Base-by-base conservation (phyloP, 2,797 vertebrate genomes). In the Gadopsis bispinosus region DNA sequence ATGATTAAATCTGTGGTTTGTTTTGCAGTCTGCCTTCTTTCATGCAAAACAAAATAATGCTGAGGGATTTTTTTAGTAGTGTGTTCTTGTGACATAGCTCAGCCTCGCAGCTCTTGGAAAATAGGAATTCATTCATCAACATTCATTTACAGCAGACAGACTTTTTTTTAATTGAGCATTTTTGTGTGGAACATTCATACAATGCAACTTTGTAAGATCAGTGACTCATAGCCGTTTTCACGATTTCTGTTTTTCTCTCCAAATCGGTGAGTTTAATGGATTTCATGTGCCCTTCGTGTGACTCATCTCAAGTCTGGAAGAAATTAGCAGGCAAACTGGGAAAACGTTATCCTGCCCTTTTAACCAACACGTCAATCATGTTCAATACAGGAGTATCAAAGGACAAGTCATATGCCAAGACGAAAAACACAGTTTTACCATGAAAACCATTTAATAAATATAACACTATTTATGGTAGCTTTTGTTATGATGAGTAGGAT, bases 231-330 rank as follows among this genome's bases (percentile, higher is more conserved):
- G 43, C 58, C 14, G 3, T 54, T 64, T 67, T 68, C 1, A n/a
- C 45, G 16, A 65, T 71, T 81, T 79, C 13, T 63, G 56, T 58
- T 68, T 69, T 39, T 80, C 35, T 58, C 45, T 77, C 54, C 63
- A 59, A 68, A 79, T 63, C 33, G 58, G 68, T 58, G 56, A 70
- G 37, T 62, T 53, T 41, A 29, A 59, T 78, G 50, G 39, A 51
- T 76, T 73, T 78, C 35, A 63, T 56, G 62, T 56, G 61, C 37
- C 58, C 58, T 71, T 17, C 0, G 71, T 53, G 79, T 86, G 87
- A 91, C 78, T 91, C 92, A 88, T 84, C 29, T 67, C 48, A 71
- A 65, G 43, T 71, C 73, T 88, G 89, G 85, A 83, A 81, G 48
- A 81, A 83, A 87, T 88, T 37, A 75, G 51, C 7, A 0, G 41